Evolutionary conservation across 2,113 vertebrate genomes (phyloP).

Genomic region (Scytalopus superciliaris): DNA sequence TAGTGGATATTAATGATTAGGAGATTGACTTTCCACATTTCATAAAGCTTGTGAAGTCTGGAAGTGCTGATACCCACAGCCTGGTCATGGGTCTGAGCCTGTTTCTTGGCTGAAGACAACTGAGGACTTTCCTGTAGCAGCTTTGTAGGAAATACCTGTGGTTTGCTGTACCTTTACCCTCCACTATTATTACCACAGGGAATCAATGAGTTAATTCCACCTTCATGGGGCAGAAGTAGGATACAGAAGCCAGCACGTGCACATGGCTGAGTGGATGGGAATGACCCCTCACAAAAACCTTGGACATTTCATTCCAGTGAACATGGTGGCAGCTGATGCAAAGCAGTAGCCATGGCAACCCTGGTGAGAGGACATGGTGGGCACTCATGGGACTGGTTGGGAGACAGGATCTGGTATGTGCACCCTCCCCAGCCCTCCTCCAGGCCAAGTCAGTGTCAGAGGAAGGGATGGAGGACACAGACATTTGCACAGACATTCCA

Average conservation of each 20-base stretch:
- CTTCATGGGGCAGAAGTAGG: background rate
- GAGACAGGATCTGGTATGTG: background rate
- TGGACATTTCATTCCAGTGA: background rate
- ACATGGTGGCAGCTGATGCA: background rate
- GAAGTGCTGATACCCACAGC: background rate
- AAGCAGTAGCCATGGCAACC: background rate
- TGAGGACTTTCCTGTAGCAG: background rate
- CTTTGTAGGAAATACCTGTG: background rate
- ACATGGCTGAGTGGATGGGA: no score
- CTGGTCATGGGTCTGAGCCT: background rate
- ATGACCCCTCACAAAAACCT: background rate
- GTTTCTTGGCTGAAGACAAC: background rate
- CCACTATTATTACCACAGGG: background rate
- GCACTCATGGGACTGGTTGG: no score
- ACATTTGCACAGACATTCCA: background rate
- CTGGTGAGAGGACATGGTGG: background rate
- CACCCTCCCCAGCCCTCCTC: background rate
- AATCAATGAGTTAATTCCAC: background rate
- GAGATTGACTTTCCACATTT: background rate
- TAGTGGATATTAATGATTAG: background rate
- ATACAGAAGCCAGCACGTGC: background rate
- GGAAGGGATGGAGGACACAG: background rate
- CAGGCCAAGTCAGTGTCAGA: background rate
- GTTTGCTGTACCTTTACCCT: background rate
- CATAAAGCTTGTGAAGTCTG: background rate